Conservation (phyloP, 2,797 vertebrate genomes). For the Acanthornis magna region DNA sequence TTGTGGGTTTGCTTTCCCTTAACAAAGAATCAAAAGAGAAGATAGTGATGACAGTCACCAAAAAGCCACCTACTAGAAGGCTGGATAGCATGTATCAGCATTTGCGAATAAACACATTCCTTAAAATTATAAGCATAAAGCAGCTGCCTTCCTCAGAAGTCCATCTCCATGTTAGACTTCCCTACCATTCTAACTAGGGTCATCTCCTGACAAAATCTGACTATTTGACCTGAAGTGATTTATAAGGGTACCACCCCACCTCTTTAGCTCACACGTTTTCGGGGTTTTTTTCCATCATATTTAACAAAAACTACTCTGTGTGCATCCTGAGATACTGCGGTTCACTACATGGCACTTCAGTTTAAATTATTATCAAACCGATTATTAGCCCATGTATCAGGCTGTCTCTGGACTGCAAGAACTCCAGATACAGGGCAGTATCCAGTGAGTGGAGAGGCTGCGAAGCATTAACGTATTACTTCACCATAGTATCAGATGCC, state of each 20-base stretch:
- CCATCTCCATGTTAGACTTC: neutral
- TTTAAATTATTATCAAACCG: neutral
- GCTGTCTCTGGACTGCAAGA: neutral
- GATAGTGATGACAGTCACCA: slow-evolving; percentile 43
- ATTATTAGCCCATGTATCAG: neutral
- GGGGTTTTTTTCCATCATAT: neutral
- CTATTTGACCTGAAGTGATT: neutral
- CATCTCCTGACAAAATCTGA: neutral
- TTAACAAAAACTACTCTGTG: neutral
- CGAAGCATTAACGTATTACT: neutral
- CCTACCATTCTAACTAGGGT: neutral
- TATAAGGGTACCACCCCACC: neutral
- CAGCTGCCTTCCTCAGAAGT: neutral
- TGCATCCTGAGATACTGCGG: neutral
- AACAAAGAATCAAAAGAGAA: slow-evolving; percentile 34
- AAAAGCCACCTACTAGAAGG: slow-evolving; percentile 32
- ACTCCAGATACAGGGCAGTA: neutral
- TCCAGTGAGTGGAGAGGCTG: neutral
- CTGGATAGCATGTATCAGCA: neutral
- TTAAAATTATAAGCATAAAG: neutral
- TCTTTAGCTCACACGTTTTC: neutral
- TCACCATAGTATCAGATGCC: neutral
- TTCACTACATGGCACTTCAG: neutral
- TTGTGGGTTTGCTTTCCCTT: slow-evolving; percentile 50
- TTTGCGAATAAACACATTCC: neutral